phyloP scores from a whole-genome alignment of 1,140 invertebrate species.

The Drosophila fuyamai region DNA sequence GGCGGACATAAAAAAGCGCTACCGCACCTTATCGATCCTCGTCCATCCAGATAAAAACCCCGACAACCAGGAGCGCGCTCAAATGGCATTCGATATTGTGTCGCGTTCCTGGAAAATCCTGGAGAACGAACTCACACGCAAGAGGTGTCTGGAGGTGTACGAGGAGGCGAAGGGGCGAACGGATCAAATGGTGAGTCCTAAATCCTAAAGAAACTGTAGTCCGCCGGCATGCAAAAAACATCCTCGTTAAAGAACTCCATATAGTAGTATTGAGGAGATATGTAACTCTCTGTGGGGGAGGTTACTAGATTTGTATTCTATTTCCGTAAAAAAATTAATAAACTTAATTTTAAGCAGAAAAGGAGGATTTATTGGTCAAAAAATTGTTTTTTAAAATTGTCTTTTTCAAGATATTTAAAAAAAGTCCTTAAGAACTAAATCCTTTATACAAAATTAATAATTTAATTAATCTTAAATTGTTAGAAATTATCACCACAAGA shows the following conservation, averaged over 20 bases:
- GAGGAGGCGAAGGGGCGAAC: conserved; percentile 98
- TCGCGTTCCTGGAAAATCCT: conserved; percentile 98
- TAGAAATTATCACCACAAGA: too few relatives aligned
- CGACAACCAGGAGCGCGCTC: conserved; percentile 97
- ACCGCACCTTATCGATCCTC: conserved; percentile 97
- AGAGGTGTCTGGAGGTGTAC: conserved; percentile 98
- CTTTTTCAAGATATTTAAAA: too few relatives aligned
- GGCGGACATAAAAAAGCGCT: conserved; percentile 98
- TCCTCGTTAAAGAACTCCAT: neutral
- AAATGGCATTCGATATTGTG: conserved; percentile 97
- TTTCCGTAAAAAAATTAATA: neutral
- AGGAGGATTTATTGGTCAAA: too few relatives aligned
- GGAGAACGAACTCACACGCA: conserved; percentile 96
- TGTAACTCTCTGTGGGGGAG: neutral
- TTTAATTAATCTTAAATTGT: too few relatives aligned
- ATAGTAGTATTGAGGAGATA: neutral
- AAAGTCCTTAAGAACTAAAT: too few relatives aligned
- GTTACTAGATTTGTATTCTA: neutral
- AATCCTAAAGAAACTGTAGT: neutral
- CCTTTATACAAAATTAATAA: too few relatives aligned
- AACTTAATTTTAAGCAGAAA: too few relatives aligned
- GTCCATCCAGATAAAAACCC: conserved; percentile 94
- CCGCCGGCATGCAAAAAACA: neutral
- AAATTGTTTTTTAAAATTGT: too few relatives aligned
- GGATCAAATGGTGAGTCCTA: conserved; percentile 92